Conservation (phyloP, 1,140 invertebrate species). For the Heliconius eleuchia region DNA sequence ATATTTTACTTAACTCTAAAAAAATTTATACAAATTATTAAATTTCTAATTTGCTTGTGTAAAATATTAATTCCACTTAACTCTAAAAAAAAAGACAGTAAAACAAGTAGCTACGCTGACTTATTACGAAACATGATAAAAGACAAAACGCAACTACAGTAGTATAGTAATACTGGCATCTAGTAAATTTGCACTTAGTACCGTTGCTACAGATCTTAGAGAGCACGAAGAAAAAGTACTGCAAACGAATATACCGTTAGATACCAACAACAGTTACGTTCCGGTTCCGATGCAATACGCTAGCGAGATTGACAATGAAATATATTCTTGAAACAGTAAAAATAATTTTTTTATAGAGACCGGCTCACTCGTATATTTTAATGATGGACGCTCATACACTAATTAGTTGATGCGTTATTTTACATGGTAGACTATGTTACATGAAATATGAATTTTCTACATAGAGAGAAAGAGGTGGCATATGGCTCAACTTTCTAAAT, state of each 20-base stretch:
- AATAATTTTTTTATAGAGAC: constrained; percentile 5
- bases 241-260: constrained; percentile 30
- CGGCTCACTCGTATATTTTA: background rate
- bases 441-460: background rate
- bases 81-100: too few relatives aligned
- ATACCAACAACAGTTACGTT: constrained; percentile 29
- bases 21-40: too few relatives aligned
- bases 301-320: constrained; percentile 29
- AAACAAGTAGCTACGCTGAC: too few relatives aligned
- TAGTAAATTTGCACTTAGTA: constrained; percentile 12
- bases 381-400: background rate
- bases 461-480: too few relatives aligned
- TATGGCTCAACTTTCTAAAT: too few relatives aligned
- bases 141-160: background rate
- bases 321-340: constrained; percentile 3
- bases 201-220: constrained; percentile 11
- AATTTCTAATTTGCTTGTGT: too few relatives aligned
- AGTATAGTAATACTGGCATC: background rate
- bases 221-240: constrained; percentile 28
- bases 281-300: constrained; percentile 32
- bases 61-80: too few relatives aligned
- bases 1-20: too few relatives aligned
- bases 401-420: background rate
- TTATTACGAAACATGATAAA: too few relatives aligned
- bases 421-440: background rate